These are phyloP conservation scores for Drosophila prolongata DNA, from an alignment of 2,888 invertebrate species.

Conservation along the genomic window DNA sequence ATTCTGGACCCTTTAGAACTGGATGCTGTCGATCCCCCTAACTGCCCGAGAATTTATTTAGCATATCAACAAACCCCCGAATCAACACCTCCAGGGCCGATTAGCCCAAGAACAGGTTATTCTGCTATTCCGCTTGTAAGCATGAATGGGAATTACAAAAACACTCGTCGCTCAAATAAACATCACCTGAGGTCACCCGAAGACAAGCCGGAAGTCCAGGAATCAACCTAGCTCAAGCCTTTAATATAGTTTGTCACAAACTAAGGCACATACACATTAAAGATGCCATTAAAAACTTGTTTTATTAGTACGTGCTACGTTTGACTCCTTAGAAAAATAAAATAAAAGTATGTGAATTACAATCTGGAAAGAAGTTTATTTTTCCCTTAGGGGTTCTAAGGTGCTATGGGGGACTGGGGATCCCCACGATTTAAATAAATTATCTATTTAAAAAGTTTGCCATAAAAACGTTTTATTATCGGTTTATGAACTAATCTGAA, in stretches of 20 bases:
- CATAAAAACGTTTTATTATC: too few species aligned
- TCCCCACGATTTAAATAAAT: background rate
- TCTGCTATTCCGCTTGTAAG: slow-evolving; percentile 26
- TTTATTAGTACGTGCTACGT: slow-evolving; percentile 22
- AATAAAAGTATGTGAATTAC: slow-evolving; percentile 11
- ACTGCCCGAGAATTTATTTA: slow-evolving; percentile 8
- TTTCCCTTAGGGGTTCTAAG: background rate
- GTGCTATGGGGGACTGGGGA: slow-evolving; percentile 9
- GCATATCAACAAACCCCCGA: slow-evolving; percentile 14
- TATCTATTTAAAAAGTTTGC: too few species aligned
- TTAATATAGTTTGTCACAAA: slow-evolving; percentile 12
- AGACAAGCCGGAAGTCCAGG: slow-evolving; percentile 42
- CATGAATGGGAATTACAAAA: slow-evolving; percentile 40
- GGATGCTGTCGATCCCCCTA: background rate
- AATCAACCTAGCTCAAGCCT: slow-evolving; percentile 24
- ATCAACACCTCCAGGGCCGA: slow-evolving; percentile 34
- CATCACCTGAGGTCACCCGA: slow-evolving; percentile 19
- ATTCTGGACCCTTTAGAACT: background rate
- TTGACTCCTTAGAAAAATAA: slow-evolving; percentile 22
- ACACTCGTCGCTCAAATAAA: slow-evolving; percentile 13
- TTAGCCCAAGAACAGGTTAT: slow-evolving; percentile 33
- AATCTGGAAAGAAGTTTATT: slow-evolving; percentile 3
- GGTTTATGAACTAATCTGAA: too few species aligned
- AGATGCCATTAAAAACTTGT: slow-evolving; percentile 33
- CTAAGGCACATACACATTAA: slow-evolving; percentile 24